Evolutionary conservation across 2,888 invertebrate genomes (phyloP).

Genomic region (Morinoia aosen): DNA sequence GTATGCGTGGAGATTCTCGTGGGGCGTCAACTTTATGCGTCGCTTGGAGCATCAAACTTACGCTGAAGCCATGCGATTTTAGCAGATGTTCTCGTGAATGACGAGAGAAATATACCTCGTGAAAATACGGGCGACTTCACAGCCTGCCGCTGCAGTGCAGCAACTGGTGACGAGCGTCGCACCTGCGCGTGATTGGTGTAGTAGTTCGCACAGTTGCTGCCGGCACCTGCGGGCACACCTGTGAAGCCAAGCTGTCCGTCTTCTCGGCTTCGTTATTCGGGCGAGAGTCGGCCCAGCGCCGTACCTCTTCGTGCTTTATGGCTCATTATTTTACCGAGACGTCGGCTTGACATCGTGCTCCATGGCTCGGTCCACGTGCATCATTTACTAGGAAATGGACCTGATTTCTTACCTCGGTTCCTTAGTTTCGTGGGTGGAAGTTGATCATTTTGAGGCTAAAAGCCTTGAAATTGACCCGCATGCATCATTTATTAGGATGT

Average conservation of each 20-base stretch:
- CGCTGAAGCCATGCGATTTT: background rate
- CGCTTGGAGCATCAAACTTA: background rate
- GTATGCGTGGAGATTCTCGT: background rate
- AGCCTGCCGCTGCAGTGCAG: background rate
- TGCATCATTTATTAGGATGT: background rate
- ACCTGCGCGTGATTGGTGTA: background rate
- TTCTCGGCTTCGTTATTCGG: background rate
- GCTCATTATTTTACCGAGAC: background rate
- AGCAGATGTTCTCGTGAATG: background rate
- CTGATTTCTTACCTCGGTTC: background rate
- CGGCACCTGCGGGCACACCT: slow-evolving; percentile 43
- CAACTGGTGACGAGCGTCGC: background rate
- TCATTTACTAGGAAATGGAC: background rate
- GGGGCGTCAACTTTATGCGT: background rate
- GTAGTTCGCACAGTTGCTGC: background rate
- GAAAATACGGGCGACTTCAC: background rate
- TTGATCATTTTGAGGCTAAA: background rate
- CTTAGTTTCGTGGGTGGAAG: background rate
- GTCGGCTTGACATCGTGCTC: background rate
- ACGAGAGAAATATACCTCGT: background rate
- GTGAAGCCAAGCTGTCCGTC: background rate
- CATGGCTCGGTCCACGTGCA: background rate
- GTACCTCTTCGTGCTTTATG: background rate
- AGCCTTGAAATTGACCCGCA: no score
- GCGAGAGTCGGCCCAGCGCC: background rate